phyloP scores from a whole-genome alignment of 2,113 vertebrate species.

The Dascyllus trimaculatus region DNA sequence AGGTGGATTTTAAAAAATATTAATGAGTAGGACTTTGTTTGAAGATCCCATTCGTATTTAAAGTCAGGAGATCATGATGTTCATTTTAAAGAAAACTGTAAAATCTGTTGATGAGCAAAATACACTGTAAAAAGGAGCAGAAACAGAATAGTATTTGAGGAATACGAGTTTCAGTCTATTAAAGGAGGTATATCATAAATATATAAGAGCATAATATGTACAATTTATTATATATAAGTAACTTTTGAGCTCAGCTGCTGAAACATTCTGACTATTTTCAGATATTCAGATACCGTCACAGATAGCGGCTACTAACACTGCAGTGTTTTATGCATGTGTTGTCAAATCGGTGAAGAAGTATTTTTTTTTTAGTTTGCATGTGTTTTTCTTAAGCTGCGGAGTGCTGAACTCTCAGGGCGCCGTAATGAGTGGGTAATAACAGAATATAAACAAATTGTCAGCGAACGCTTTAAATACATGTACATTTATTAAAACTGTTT shows the following conservation, averaged over 20 bases:
- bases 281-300: no score
- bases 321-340: not conserved
- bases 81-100: slow-evolving; percentile 29
- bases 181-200: no score
- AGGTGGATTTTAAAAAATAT: not conserved
- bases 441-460: not conserved
- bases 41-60: slow-evolving; percentile 2
- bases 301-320: no score
- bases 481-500: not conserved
- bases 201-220: no score
- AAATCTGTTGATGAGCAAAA: not conserved
- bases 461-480: not conserved
- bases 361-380: not conserved
- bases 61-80: slow-evolving; percentile 37
- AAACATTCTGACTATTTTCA: no score
- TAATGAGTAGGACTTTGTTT: not conserved
- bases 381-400: not conserved
- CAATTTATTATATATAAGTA: no score
- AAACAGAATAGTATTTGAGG: not conserved
- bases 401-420: not conserved
- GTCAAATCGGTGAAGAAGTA: not conserved
- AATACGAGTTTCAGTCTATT: not conserved
- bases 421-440: not conserved
- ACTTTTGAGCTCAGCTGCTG: no score
- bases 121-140: not conserved